Evolutionary conservation across 2,888 invertebrate genomes (phyloP).

Genomic region (Xylocampa areola): DNA sequence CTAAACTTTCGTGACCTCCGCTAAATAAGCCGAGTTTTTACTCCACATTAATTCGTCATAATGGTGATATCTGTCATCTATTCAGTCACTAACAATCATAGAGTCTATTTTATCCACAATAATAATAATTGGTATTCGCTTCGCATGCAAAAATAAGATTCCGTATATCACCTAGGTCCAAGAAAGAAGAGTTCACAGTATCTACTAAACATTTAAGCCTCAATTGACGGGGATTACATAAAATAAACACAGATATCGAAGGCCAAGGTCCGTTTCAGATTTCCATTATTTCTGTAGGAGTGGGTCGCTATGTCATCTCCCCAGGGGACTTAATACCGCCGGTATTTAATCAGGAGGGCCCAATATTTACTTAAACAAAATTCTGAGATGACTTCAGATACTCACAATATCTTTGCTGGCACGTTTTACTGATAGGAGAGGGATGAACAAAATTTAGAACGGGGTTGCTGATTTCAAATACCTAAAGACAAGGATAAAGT

Average conservation of each 20-base stretch:
- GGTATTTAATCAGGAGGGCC: slow-evolving; percentile 35
- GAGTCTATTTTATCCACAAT: no score
- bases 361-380: slow-evolving; percentile 12
- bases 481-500: slow-evolving; percentile 14
- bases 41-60: no score
- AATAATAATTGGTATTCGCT: no score
- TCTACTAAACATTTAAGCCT: no score
- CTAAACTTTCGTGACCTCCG: no score
- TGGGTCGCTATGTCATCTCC: slow-evolving; percentile 33
- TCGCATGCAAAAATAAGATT: no score
- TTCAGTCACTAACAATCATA: no score
- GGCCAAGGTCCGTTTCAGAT: slow-evolving; percentile 31
- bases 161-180: no score
- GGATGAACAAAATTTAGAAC: slow-evolving; percentile 42
- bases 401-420: slow-evolving; percentile 29
- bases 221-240: not conserved
- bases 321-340: slow-evolving; percentile 12
- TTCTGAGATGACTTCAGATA: slow-evolving; percentile 7
- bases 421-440: slow-evolving; percentile 39
- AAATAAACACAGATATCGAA: slow-evolving; percentile 22
- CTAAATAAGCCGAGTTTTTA: no score
- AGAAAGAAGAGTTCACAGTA: no score
- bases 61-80: no score
- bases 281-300: slow-evolving; percentile 13
- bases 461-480: slow-evolving; percentile 24